Percentiles rank a stretch among this genome's conserved stretches.
Evolutionary conservation across 1,140 invertebrate species (phyloP).

Genomic region (Spodoptera litura): DNA sequence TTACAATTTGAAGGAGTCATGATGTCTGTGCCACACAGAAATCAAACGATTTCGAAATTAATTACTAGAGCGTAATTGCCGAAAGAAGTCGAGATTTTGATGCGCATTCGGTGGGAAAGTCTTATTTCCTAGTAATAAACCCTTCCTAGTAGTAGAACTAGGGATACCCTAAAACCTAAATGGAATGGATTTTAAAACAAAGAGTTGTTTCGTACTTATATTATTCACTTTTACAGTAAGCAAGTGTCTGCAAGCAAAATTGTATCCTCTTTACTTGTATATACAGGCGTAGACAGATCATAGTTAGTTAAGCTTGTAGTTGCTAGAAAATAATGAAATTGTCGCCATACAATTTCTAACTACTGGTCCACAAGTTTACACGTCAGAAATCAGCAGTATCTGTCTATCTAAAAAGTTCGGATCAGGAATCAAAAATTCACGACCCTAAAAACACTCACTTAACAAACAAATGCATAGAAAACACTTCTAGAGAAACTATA

Average conservation of each 20-base stretch:
- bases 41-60: constrained; percentile 25
- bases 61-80: constrained; percentile 12
- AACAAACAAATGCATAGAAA: not conserved
- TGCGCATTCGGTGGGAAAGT: not conserved
- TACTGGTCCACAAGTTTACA: too few species aligned
- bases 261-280: too few species aligned
- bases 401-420: too few species aligned
- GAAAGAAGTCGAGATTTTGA: constrained; percentile 4
- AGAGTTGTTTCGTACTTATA: too few species aligned
- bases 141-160: not conserved
- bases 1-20: too few species aligned
- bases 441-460: not conserved
- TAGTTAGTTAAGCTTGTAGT: too few species aligned
- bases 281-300: too few species aligned
- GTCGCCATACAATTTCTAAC: too few species aligned
- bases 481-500: not conserved
- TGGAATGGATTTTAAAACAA: not conserved
- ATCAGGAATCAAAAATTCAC: not conserved
- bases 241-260: too few species aligned
- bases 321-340: too few species aligned
- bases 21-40: not conserved
- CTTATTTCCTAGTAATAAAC: not conserved
- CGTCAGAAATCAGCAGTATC: too few species aligned
- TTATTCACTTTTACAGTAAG: too few species aligned
- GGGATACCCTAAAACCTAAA: not conserved